Percentiles rank a stretch among this genome's conserved stretches.
These are phyloP conservation scores for Drosophila kuntzei DNA, from an alignment of 2,888 invertebrate species.

Conservation along the genomic window DNA sequence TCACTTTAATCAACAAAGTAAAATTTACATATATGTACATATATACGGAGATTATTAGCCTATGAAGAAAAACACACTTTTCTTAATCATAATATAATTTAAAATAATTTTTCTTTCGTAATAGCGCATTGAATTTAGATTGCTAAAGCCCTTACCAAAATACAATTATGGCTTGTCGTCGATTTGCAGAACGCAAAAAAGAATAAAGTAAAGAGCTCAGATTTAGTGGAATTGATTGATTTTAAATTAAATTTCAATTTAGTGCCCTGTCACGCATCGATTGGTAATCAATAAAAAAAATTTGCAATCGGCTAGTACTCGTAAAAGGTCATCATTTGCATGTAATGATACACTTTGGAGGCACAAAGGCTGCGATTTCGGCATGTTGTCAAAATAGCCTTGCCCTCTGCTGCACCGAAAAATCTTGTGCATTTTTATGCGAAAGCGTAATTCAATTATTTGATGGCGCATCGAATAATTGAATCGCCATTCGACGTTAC, in stretches of 20 bases:
- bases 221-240: not conserved
- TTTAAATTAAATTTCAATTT: constrained; percentile 1
- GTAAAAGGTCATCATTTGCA: constrained; percentile 12
- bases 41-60: too few relatives aligned
- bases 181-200: too few relatives aligned
- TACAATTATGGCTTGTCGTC: too few relatives aligned
- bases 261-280: not conserved
- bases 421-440: constrained; percentile 25
- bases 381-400: not conserved
- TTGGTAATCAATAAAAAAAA: constrained; percentile 21
- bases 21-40: not conserved
- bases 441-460: constrained; percentile 68
- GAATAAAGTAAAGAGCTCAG: too few relatives aligned
- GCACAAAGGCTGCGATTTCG: not conserved
- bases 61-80: too few relatives aligned
- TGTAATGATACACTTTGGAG: constrained; percentile 4
- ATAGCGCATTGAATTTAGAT: too few relatives aligned
- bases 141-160: too few relatives aligned
- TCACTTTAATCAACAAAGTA: not conserved
- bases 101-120: too few relatives aligned
- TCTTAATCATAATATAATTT: too few relatives aligned
- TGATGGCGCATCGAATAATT: constrained; percentile 69
- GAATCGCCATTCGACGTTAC: constrained; percentile 60
- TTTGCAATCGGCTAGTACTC: constrained; percentile 11
- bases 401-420: constrained; percentile 3